phyloP scores from a whole-genome alignment of 2,888 invertebrate species.

The Melitaea athalia region DNA sequence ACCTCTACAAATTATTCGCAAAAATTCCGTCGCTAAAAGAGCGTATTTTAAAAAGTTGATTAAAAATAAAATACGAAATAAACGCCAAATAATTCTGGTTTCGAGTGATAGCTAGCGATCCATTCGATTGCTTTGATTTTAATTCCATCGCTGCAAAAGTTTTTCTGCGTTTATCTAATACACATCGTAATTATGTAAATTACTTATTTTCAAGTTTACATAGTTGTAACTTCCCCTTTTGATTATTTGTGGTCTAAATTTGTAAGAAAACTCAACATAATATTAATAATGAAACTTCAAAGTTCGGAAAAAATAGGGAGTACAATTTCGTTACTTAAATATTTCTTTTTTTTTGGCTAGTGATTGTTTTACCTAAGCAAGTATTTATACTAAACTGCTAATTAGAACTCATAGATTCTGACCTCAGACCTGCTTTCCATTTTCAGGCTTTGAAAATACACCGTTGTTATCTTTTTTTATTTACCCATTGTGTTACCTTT shows the following conservation, averaged over 20 bases:
- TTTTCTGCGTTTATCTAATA: not conserved
- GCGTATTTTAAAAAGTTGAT: not conserved
- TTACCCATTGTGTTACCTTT: not conserved
- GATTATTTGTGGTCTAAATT: too few species aligned
- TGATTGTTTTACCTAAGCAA: too few species aligned
- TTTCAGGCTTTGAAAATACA: not conserved
- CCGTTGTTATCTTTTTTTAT: not conserved
- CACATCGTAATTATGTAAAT: too few species aligned
- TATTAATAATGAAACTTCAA: too few species aligned
- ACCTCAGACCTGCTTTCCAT: not conserved
- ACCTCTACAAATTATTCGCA: not conserved
- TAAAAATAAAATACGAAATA: not conserved
- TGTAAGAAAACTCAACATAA: too few species aligned
- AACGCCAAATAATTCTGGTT: not conserved
- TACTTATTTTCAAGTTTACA: not conserved
- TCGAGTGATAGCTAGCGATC: not conserved
- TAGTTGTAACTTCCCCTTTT: too few species aligned
- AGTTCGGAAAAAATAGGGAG: too few species aligned
- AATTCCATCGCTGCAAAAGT: conserved; percentile 2
- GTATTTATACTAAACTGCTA: not conserved
- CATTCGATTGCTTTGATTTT: conserved; percentile 4
- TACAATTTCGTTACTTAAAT: too few species aligned
- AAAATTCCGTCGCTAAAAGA: not conserved
- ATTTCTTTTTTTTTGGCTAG: too few species aligned
- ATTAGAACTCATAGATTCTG: not conserved